Evolutionary conservation across 2,797 vertebrate species (phyloP).

Genomic region (Siniperca scherzeri): DNA sequence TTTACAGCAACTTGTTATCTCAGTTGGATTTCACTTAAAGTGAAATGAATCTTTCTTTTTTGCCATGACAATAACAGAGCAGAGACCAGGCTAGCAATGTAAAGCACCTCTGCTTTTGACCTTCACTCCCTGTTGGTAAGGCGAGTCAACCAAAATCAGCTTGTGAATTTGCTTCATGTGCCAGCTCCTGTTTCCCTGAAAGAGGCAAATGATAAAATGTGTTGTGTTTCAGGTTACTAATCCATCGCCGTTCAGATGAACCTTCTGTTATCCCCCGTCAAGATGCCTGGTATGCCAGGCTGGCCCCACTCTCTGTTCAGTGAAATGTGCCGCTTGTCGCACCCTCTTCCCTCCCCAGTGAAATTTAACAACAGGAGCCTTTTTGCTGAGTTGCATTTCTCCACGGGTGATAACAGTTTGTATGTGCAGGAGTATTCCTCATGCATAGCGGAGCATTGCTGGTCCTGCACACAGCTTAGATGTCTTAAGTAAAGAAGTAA

Average conservation of each 20-base stretch:
- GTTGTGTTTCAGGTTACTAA: conserved; percentile 62
- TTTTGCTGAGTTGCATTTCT: conserved; percentile 63
- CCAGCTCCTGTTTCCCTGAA: conserved; percentile 55
- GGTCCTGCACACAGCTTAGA: not conserved
- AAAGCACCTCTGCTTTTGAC: conserved; percentile 39
- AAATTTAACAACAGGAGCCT: conserved; percentile 48
- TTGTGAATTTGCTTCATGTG: conserved; percentile 36
- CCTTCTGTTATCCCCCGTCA: conserved; percentile 44
- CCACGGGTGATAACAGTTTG: conserved; percentile 19
- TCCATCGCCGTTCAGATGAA: conserved; percentile 39
- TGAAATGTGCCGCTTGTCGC: conserved; percentile 40
- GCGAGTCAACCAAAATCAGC: conserved; percentile 26
- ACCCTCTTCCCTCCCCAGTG: conserved; percentile 26
- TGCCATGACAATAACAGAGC: conserved; percentile 2
- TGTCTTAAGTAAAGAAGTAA: not conserved
- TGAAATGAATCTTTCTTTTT: not conserved
- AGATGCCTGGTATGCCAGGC: conserved; percentile 26
- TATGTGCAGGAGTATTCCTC: conserved; percentile 20
- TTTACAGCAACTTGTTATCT: not conserved
- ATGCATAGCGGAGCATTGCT: not conserved
- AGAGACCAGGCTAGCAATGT: not conserved
- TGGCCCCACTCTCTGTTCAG: not conserved
- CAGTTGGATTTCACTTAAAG: not conserved
- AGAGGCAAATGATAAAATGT: conserved; percentile 53
- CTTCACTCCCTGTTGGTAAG: conserved; percentile 36